Conservation (phyloP, 2,113 vertebrate genomes). For the Carlito syrichta region DNA sequence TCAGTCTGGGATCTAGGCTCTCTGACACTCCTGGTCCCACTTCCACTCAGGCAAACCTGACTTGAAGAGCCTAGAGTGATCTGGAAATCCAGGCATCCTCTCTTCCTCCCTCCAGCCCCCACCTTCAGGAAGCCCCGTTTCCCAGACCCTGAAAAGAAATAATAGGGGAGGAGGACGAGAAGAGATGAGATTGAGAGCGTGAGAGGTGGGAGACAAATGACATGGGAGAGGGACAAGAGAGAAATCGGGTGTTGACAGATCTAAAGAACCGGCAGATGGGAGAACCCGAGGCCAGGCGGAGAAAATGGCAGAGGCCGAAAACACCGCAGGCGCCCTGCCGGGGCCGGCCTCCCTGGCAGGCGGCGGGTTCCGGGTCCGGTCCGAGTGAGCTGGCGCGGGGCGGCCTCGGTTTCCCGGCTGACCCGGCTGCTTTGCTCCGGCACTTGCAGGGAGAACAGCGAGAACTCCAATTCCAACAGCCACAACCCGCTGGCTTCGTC, state of each 20-base stretch:
- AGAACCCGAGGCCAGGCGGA: not conserved
- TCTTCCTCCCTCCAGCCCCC: not conserved
- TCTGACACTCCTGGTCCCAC: not conserved
- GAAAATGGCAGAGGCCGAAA: not conserved
- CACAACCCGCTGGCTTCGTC: constrained; percentile 95
- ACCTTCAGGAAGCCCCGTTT: not conserved
- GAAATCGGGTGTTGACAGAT: not conserved
- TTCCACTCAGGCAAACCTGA: not conserved
- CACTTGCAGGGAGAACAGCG: constrained; percentile 95
- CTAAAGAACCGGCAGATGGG: not conserved
- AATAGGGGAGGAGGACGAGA: not conserved
- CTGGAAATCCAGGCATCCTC: not conserved
- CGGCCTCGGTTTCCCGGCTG: constrained; percentile 5
- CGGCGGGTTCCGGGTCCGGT: not conserved
- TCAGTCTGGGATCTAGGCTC: not conserved
- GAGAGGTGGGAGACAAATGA: not conserved
- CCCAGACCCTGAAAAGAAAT: not conserved
- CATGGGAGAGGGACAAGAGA: not conserved
- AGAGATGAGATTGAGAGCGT: not conserved
- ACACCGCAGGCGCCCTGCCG: not conserved
- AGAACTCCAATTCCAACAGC: constrained; percentile 97
- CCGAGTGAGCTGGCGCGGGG: not conserved
- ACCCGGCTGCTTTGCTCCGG: constrained; percentile 71
- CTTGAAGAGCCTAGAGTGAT: not conserved
- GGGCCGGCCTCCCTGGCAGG: not conserved